Base-by-base conservation (phyloP, 2,888 invertebrate species). In the Molanna angustata region DNA sequence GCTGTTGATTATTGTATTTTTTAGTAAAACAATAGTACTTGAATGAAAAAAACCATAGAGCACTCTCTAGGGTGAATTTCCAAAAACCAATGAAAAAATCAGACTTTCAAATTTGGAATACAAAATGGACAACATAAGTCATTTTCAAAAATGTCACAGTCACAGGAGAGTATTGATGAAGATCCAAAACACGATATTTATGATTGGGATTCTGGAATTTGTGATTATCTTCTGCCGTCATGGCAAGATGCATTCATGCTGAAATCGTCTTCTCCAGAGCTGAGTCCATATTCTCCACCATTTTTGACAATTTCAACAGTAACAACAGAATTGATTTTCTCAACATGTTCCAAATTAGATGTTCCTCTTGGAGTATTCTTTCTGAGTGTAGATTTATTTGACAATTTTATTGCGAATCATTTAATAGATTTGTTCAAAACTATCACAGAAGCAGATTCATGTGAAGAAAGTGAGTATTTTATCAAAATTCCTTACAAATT, bases 351-450 rank as follows among this genome's bases (percentile, higher is more conserved):
- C 7, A 18, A 27, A 7, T 16, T 54, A 7, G 41, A 46, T 14
- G 47, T 42, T 20, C 54, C 54, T 19, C 32, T 54, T 14, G 50
- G 50, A 2, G 54, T 54, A 7, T 50, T 39, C 19, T 54, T 54
- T 27, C 39, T 54, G 7, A 47, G 45, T 35, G 37, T 50, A 14
- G 54, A 54, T 41, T 27, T 54, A n/a, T 54, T 54, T 37, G 54
- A 54, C 42, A 46, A 27, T 42, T 54, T 54, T 14, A 46, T 54
- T 7, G 33, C 46, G 3, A 50, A 47, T 31, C 54, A 54, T 21
- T 21, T 50, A 2, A 22, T 27, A 11, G 32, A 54, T 45, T 14
- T 50, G 17, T 50, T 46, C 32, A 45, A 46, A 19, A 20, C 19
- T 17, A 22, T 46, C 6, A 27, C 49, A n/a, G 16, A 35, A 14